These are phyloP conservation scores for Meteorus colon DNA, from an alignment of 2,888 invertebrate species.

Conservation along the genomic window DNA sequence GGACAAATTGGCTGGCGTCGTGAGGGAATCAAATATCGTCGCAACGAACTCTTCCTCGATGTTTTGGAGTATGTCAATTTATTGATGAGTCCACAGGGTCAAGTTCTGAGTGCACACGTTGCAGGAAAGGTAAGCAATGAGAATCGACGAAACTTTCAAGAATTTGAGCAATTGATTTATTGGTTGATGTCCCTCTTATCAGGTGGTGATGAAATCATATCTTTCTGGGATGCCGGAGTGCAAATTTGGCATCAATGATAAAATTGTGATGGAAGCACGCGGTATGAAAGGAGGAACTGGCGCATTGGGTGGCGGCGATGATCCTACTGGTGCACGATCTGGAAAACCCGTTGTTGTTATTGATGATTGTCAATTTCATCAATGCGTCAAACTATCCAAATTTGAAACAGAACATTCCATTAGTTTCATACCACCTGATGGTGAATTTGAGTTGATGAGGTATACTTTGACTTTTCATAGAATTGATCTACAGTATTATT, in stretches of 20 bases:
- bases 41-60: constrained; percentile 98
- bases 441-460: constrained; percentile 99
- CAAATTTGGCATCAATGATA: constrained; percentile 99
- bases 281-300: constrained; percentile 80
- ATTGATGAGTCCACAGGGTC: constrained; percentile 99
- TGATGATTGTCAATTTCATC: constrained; percentile 99
- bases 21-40: constrained; percentile 98
- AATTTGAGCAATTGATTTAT: constrained; percentile 76
- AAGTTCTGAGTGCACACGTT: constrained; percentile 98
- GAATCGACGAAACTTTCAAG: not conserved
- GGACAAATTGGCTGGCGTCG: constrained; percentile 99
- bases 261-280: constrained; percentile 98
- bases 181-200: not conserved
- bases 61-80: constrained; percentile 99
- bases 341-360: constrained; percentile 99
- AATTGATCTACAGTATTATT: not conserved
- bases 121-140: constrained; percentile 84
- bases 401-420: constrained; percentile 99
- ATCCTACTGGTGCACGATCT: constrained; percentile 86
- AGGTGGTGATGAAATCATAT: constrained; percentile 99
- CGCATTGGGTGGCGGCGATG: constrained; percentile 76
- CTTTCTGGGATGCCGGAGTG: constrained; percentile 99
- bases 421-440: constrained; percentile 99
- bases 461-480: constrained; percentile 65
- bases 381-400: constrained; percentile 99